A percentile compares a stretch with the other conserved stretches of the same genome.
These are phyloP conservation scores for Mayetiola destructor DNA, from an alignment of 2,888 invertebrate genomes.

Conservation along the genomic window DNA sequence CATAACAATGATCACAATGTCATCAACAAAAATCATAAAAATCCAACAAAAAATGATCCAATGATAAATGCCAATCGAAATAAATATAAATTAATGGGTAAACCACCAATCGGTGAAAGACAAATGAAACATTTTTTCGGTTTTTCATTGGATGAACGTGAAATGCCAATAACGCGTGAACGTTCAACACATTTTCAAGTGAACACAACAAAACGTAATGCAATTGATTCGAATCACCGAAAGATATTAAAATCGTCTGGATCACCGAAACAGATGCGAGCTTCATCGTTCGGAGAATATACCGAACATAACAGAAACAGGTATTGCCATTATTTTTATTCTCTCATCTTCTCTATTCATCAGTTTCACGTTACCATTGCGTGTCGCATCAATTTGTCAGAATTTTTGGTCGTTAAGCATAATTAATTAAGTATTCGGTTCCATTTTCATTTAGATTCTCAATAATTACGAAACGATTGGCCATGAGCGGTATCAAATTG, in stretches of 20 bases:
- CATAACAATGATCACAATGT: background rate
- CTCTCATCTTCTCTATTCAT: too few relatives aligned
- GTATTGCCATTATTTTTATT: background rate
- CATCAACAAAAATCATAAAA: background rate
- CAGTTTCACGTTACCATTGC: too few relatives aligned
- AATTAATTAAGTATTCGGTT: too few relatives aligned
- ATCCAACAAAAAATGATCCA: slow-evolving; percentile 15
- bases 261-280: slow-evolving; percentile 16
- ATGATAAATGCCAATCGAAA: slow-evolving; percentile 2
- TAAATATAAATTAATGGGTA: slow-evolving; percentile 17
- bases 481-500: background rate
- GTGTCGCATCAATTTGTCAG: too few relatives aligned
- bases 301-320: background rate
- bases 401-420: too few relatives aligned
- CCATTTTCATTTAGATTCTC: slow-evolving; percentile 14
- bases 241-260: slow-evolving; percentile 18
- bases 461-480: background rate
- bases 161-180: slow-evolving; percentile 27
- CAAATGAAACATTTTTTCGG: slow-evolving; percentile 19
- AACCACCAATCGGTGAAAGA: slow-evolving; percentile 20
- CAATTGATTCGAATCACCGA: background rate
- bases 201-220: background rate
- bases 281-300: background rate
- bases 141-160: slow-evolving; percentile 27
- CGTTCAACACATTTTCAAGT: slow-evolving; percentile 14